Base-by-base conservation (phyloP, 2,888 invertebrate genomes). In the Eilema depressum region DNA sequence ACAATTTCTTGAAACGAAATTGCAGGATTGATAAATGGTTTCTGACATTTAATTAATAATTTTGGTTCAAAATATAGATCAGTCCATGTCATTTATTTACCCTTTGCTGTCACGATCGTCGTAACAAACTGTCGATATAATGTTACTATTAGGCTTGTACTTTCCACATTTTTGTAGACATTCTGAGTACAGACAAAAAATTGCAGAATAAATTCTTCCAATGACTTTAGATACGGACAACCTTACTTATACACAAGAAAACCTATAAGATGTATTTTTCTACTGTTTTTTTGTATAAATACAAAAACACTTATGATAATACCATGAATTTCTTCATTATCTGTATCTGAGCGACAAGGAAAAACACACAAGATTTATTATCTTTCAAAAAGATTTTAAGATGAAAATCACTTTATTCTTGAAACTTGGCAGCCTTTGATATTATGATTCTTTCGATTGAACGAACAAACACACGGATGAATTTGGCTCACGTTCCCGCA, bases 341-440 rank as follows among this genome's bases (percentile, higher is more conserved):
- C 41, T 17, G 17, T 17, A 17, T 41, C 47, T 47, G 8, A n/a
- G 53, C 53, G 53, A n/a, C n/a, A 53, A 53, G 20, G 20, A 11
- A 61, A 61, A 60, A 28, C 8, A 30, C 17, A 28, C 7, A 25
- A 0, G 17, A 61, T 17, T 2, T 61, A 61, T 33, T 2, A n/a
- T 61, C 33, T 57, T 33, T 26, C 25, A 26, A 33, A 63, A n/a
- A 68, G 30, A 63, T 71, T 68, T 66, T 28, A 70, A 61, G 74
- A 53, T 62, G 68, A 72, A 72, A 62, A 12, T 10, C 66, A 10
- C n/a, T 26, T 68, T 56, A 25, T 28, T 23, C 28, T 63, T 53
- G n/a, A 59, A 78, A 74, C 69, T 76, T 81, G 72, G 74, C 74
- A 75, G 66, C 30, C n/a, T 12, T 68, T 72, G 64, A 56, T 14